phyloP scores from a whole-genome alignment of 2,888 invertebrate genomes.

The Tubiluchus corallicola region DNA sequence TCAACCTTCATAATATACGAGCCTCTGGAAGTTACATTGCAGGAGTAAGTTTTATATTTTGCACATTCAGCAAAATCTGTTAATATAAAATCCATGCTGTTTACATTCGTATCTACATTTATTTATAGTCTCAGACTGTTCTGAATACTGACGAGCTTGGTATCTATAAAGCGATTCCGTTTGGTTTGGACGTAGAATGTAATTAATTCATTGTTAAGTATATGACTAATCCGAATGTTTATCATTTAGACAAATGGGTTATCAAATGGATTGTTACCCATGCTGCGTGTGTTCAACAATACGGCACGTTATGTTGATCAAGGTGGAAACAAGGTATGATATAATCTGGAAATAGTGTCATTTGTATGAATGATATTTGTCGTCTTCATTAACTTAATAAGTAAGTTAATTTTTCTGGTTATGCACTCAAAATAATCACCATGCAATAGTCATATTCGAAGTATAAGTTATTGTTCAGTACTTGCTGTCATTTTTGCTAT shows the following conservation, averaged over 20 bases:
- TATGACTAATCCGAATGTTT: background rate
- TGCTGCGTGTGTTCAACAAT: slow-evolving; percentile 85
- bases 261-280: slow-evolving; percentile 88
- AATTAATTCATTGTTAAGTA: slow-evolving; percentile 18
- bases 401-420: background rate
- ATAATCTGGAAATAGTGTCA: background rate
- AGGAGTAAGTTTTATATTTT: slow-evolving; percentile 34
- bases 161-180: too few relatives aligned
- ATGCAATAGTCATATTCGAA: too few relatives aligned
- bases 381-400: background rate
- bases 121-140: slow-evolving; percentile 7
- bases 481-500: too few relatives aligned
- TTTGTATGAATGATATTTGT: slow-evolving; percentile 2
- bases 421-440: background rate
- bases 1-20: slow-evolving; percentile 87
- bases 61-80: background rate
- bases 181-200: too few relatives aligned
- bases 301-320: slow-evolving; percentile 93
- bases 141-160: background rate
- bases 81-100: background rate
- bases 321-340: slow-evolving; percentile 64
- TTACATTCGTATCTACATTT: background rate
- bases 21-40: slow-evolving; percentile 76
- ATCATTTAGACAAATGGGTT: slow-evolving; percentile 53
- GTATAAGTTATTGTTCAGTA: too few relatives aligned